Conservation (phyloP, 2,113 vertebrate genomes). For the rat (Rattus norvegicus) region GRCr8 NC_086030.1:29995001-29995500, state of each 20-base stretch:
- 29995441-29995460: background rate
- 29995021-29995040: background rate
- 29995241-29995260: background rate
- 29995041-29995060: background rate
- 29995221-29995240: background rate
- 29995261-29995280: background rate
- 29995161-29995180: background rate
- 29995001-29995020: background rate
- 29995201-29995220: background rate
- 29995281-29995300: background rate
- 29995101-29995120: background rate
- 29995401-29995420: background rate
- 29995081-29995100: background rate
- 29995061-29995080: background rate
- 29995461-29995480: background rate
- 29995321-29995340: background rate
- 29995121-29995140: background rate
- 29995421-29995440: background rate
- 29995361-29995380: background rate
- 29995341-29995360: background rate
- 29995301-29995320: background rate
- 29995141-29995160: background rate
- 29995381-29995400: background rate
- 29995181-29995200: background rate
- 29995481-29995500: background rate